Base-by-base conservation (phyloP, 2,797 vertebrate species). In the Chrysocyon brachyurus region DNA sequence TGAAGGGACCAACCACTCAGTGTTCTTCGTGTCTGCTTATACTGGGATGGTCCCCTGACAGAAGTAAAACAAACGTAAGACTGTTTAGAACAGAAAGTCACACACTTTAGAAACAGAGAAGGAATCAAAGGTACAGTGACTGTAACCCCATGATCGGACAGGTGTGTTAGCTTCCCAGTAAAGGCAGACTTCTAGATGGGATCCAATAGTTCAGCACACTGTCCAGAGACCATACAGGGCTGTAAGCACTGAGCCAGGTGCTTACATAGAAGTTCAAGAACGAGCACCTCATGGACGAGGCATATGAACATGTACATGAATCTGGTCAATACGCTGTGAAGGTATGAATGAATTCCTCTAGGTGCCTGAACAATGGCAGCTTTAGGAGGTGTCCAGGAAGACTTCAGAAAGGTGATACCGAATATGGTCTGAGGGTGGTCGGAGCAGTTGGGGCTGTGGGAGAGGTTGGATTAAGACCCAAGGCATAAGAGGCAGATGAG, bases 221-320 rank as follows among this genome's bases (percentile, higher is more conserved):
- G 26, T 59, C 31, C 63, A 0, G 33, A 64, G 16, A 26, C n/a
- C 78, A 63, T 31, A 2, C 10, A 1, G 12, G 64, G 46, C 31
- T 24, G 10, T 36, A 64, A 10, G 14, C 46, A 19, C n/a, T 11
- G 3, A 19, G 72, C 12, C 8, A 15, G 56, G 72, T 36, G 46
- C 66, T 52, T 26, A 57, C 72, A 79, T 0, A 5, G 66, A 59
- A n/a, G 66, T 54, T 77, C 68, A 49, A 12, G 56, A 28, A 57
- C 17, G 2, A 73, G 57, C 7, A 49, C 72, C 31, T 88, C 59
- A 0, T 8, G 8, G 26, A 10, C 21, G 2, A n/a, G 12, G 61
- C 54, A 63, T 57, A 21, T 0, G 3, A 26, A 52, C 31, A 52
- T 36, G 59, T 2, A 0, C 0, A 1, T 0, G 2, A 68, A 21